These are phyloP conservation scores for Channa argus DNA, from an alignment of 2,113 vertebrate species.

Conservation along the genomic window DNA sequence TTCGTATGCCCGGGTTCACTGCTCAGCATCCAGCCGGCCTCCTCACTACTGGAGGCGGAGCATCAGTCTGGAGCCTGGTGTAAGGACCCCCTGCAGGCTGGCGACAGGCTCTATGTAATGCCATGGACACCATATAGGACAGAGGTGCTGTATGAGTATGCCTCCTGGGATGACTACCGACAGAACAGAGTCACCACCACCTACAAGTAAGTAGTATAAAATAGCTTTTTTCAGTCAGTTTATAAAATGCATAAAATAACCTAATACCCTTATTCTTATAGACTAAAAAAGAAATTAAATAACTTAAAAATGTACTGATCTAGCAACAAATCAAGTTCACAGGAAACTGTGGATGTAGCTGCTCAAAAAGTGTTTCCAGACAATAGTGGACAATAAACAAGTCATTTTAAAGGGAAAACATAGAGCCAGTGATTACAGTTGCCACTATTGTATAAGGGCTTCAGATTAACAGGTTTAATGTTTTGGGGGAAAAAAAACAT, in stretches of 20 bases:
- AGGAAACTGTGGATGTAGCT: slow-evolving; percentile 3
- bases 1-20: slow-evolving; percentile 94
- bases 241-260: too few relatives aligned
- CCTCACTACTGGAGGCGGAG: slow-evolving; percentile 90
- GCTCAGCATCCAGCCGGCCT: slow-evolving; percentile 88
- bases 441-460: not conserved
- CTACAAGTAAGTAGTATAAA: slow-evolving; percentile 84
- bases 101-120: slow-evolving; percentile 95
- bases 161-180: slow-evolving; percentile 92
- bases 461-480: not conserved
- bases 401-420: not conserved
- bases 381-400: not conserved
- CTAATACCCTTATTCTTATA: too few relatives aligned
- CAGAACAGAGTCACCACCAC: slow-evolving; percentile 90
- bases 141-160: slow-evolving; percentile 92
- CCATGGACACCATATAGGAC: slow-evolving; percentile 96
- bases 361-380: not conserved
- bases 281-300: too few relatives aligned
- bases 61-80: slow-evolving; percentile 97
- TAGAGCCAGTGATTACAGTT: not conserved
- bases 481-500: not conserved
- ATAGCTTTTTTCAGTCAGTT: too few relatives aligned
- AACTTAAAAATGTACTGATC: too few relatives aligned
- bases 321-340: too few relatives aligned
- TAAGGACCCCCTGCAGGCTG: slow-evolving; percentile 94